Evolutionary conservation across 2,797 vertebrate genomes (phyloP).

Genomic region (Rhinophrynus dorsalis): DNA sequence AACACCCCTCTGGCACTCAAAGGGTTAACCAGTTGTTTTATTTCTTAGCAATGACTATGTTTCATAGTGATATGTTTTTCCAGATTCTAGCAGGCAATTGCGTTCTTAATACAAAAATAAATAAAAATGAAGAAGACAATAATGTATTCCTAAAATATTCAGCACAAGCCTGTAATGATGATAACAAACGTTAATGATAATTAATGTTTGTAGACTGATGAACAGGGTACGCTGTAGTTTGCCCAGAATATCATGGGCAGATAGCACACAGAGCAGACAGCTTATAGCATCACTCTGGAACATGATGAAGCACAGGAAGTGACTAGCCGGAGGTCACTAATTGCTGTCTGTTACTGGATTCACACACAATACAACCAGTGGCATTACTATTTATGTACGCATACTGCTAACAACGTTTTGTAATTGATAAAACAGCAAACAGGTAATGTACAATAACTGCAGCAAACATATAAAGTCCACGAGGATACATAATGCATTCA

Average conservation of each 20-base stretch:
- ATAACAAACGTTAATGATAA: constrained; percentile 37
- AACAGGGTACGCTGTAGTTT: neutral
- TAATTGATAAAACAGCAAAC: no score
- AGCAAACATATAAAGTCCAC: no score
- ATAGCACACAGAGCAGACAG: constrained; percentile 19
- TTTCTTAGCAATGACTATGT: no score
- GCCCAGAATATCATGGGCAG: neutral
- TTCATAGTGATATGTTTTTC: no score
- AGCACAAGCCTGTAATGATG: neutral
- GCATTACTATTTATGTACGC: constrained; percentile 2
- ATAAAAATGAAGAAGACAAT: neutral
- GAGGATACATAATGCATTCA: no score
- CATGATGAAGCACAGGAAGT: neutral
- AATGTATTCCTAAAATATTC: neutral
- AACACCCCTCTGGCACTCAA: no score
- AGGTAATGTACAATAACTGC: no score
- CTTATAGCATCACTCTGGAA: constrained; percentile 19
- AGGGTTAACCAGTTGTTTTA: no score
- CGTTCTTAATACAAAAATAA: no score
- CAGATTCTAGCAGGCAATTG: no score
- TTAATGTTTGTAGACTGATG: constrained; percentile 7
- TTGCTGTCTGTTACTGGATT: neutral
- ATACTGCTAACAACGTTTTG: no score
- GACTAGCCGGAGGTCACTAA: constrained; percentile 27
- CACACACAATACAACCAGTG: constrained; percentile 10